A percentile compares a stretch with the other conserved stretches of the same genome.
These are phyloP conservation scores for Hydrocynus forskahlii DNA, from an alignment of 2,797 vertebrate genomes.

Conservation along the genomic window DNA sequence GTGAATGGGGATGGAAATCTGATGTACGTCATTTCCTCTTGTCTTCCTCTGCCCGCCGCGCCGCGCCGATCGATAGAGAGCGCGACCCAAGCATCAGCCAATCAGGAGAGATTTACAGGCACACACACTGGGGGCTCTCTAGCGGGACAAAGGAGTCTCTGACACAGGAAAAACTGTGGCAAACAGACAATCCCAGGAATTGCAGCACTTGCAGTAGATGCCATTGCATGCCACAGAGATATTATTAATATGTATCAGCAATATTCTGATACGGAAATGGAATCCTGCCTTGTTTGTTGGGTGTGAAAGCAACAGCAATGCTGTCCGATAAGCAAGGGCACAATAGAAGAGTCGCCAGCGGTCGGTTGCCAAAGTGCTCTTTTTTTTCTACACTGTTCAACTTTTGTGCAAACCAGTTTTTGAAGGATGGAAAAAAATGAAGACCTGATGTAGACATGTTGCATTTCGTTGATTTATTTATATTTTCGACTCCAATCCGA, in stretches of 20 bases:
- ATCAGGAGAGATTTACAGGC: constrained; percentile 32
- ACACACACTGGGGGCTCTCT: not conserved
- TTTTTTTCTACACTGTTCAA: not conserved
- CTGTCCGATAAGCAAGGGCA: not conserved
- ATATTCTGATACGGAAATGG: constrained; percentile 3
- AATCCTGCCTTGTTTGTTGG: not conserved
- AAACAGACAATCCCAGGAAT: not conserved
- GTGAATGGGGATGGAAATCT: constrained; percentile 87
- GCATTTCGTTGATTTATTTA: not conserved
- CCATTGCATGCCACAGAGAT: not conserved
- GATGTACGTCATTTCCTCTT: constrained; percentile 82
- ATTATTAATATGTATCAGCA: not conserved
- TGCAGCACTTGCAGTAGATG: not conserved
- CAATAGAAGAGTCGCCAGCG: not conserved
- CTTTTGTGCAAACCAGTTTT: not conserved
- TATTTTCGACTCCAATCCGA: not conserved
- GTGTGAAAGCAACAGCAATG: not conserved
- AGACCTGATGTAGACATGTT: not conserved
- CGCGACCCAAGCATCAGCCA: constrained; percentile 60
- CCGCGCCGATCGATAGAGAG: constrained; percentile 82
- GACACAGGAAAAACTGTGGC: not conserved
- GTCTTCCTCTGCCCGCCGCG: constrained; percentile 85
- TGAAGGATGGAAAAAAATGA: not conserved
- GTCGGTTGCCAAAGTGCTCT: not conserved
- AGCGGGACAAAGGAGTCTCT: constrained; percentile 25